Evolutionary conservation across 2,797 vertebrate genomes (phyloP).

Genomic region (Parauchenoglanis ngamensis): DNA sequence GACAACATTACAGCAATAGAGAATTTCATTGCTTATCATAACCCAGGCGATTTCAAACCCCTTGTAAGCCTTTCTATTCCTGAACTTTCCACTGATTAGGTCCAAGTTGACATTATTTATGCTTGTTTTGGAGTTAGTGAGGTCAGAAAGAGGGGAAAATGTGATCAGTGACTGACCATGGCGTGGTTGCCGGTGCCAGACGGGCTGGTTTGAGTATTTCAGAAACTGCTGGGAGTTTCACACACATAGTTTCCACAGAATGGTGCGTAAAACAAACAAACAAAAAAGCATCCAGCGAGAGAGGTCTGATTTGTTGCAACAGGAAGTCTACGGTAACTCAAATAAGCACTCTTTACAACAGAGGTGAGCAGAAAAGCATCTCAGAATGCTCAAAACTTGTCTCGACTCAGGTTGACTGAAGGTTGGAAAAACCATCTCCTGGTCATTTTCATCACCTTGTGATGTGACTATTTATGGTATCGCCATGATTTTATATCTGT

Average conservation of each 20-base stretch:
- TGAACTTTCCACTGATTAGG: not conserved
- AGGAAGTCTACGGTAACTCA: not conserved
- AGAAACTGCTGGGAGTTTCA: not conserved
- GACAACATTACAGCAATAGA: not conserved
- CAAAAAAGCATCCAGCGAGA: not conserved
- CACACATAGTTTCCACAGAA: not conserved
- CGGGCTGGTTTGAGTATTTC: not conserved
- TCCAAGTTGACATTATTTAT: not conserved
- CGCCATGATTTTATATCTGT: not conserved
- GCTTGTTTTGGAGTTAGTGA: not conserved
- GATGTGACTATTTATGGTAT: not conserved
- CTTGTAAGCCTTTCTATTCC: not conserved
- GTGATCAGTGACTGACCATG: not conserved
- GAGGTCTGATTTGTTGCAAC: not conserved
- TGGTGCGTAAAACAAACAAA: not conserved
- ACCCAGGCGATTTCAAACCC: not conserved
- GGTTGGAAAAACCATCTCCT: too few relatives aligned
- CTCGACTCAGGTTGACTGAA: not conserved
- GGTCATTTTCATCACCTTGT: not conserved
- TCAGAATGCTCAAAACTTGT: not conserved
- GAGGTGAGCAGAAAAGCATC: not conserved
- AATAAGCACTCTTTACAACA: not conserved
- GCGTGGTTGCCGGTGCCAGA: not conserved
- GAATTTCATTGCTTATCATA: not conserved
- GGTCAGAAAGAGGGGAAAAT: not conserved